A percentile compares a stretch with the other conserved stretches of the same genome.
phyloP scores from a whole-genome alignment of 2,888 invertebrate species.

The Drosophila robusta region DNA sequence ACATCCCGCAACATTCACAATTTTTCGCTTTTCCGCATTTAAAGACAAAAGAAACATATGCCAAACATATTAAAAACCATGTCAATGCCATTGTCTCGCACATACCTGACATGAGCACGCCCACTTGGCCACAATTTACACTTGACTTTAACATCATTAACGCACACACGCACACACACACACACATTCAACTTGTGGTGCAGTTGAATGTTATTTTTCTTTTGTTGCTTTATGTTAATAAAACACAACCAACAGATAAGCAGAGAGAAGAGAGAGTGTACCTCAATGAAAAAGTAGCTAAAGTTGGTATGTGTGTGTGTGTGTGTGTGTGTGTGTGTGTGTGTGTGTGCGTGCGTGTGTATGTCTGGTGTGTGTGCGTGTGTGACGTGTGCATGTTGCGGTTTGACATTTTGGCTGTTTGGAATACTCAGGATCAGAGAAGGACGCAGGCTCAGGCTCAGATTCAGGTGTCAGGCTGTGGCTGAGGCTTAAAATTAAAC shows the following conservation, averaged over 20 bases:
- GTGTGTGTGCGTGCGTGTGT: constrained; percentile 7
- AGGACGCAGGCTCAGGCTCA: constrained; percentile 8
- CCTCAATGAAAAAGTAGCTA: constrained; percentile 6
- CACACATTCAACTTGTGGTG: constrained; percentile 23
- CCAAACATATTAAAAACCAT: constrained; percentile 67
- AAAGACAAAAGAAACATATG: constrained; percentile 58
- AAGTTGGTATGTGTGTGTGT: constrained; percentile 19
- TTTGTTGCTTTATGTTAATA: constrained; percentile 48
- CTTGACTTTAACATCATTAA: constrained; percentile 79
- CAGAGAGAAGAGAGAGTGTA: background rate
- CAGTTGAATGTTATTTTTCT: constrained; percentile 32
- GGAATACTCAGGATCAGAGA: constrained; percentile 53
- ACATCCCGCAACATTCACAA: background rate
- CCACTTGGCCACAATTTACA: constrained; percentile 72
- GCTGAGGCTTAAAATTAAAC: constrained; percentile 32
- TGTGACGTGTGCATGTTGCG: constrained; percentile 68
- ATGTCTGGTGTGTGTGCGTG: constrained; percentile 31
- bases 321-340: constrained; percentile 1
- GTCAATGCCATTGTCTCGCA: constrained; percentile 54
- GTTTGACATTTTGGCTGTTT: constrained; percentile 71
- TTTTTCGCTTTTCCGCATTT: constrained; percentile 32
- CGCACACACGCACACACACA: constrained; percentile 41
- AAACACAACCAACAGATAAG: constrained; percentile 39
- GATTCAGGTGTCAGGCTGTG: constrained; percentile 15
- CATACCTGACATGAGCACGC: constrained; percentile 15